Conservation (phyloP, 2,888 invertebrate species). For the Eupithecia pulchellata region DNA sequence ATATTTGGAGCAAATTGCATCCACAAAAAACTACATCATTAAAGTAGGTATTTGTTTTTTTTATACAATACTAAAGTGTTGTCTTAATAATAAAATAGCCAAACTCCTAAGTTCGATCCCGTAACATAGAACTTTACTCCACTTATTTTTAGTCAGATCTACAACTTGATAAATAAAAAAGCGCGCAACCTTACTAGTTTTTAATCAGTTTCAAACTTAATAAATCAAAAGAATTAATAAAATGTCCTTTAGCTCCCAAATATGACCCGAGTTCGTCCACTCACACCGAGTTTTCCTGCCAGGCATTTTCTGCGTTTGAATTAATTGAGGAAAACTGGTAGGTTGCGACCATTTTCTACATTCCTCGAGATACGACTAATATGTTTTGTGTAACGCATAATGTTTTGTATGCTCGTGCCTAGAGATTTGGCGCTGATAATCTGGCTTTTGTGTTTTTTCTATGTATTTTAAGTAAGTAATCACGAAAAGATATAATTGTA, state of each 20-base stretch:
- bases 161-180: neutral
- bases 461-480: slow-evolving; percentile 6
- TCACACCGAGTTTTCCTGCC: slow-evolving; percentile 33
- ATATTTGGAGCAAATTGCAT: too few species aligned
- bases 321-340: slow-evolving; percentile 46
- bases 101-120: neutral
- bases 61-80: neutral
- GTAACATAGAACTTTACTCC: neutral
- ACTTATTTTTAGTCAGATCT: neutral
- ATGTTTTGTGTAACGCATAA: slow-evolving; percentile 14
- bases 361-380: slow-evolving; percentile 33
- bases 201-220: neutral
- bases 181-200: neutral
- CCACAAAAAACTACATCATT: too few species aligned
- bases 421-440: neutral
- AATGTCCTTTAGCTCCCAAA: neutral
- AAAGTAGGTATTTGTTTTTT: too few species aligned
- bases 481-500: neutral
- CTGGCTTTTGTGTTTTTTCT: neutral
- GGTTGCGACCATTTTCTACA: slow-evolving; percentile 43
- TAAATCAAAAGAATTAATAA: neutral
- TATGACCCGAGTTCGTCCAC: slow-evolving; percentile 18
- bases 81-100: neutral
- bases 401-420: too few species aligned
- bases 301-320: slow-evolving; percentile 42